Conservation (phyloP, 1,140 invertebrate species). For the Stenopsyche tienmushanensis region DNA sequence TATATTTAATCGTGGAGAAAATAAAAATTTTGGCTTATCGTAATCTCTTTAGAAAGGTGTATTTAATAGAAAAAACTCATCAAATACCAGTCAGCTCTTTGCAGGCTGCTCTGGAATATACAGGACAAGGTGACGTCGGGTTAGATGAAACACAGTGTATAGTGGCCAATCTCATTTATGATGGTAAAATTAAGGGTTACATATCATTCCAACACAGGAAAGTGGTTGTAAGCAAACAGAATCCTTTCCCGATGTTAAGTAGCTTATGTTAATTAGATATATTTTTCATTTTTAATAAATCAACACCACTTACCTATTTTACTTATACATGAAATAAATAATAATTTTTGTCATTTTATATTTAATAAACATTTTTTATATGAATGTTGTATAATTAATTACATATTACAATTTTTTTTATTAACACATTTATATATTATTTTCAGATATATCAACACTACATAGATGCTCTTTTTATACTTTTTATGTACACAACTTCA, state of each 20-base stretch:
- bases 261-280: slow-evolving; percentile 50
- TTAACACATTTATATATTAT: slow-evolving; percentile 39
- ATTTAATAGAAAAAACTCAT: slow-evolving; percentile 82
- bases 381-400: slow-evolving; percentile 34
- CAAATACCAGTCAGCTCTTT: slow-evolving; percentile 87
- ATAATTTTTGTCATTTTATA: slow-evolving; percentile 25
- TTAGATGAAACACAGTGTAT: slow-evolving; percentile 95
- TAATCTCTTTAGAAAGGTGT: slow-evolving; percentile 96
- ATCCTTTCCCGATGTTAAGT: slow-evolving; percentile 84
- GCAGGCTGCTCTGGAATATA: slow-evolving; percentile 75
- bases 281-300: slow-evolving; percentile 9
- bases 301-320: slow-evolving; percentile 7
- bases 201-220: slow-evolving; percentile 97
- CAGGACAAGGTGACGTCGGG: slow-evolving; percentile 83
- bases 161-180: slow-evolving; percentile 93
- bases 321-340: slow-evolving; percentile 19
- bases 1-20: slow-evolving; percentile 96
- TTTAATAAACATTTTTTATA: slow-evolving; percentile 37
- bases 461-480: slow-evolving; percentile 38
- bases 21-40: slow-evolving; percentile 93
- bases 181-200: slow-evolving; percentile 94
- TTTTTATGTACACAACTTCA: slow-evolving; percentile 38
- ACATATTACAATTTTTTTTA: slow-evolving; percentile 34
- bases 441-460: slow-evolving; percentile 39
- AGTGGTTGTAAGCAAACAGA: slow-evolving; percentile 95